Evolutionary conservation across 2,797 vertebrate genomes (phyloP), one percentile per base, ranked within the genome.

Genomic region (Phoebastria nigripes): DNA sequence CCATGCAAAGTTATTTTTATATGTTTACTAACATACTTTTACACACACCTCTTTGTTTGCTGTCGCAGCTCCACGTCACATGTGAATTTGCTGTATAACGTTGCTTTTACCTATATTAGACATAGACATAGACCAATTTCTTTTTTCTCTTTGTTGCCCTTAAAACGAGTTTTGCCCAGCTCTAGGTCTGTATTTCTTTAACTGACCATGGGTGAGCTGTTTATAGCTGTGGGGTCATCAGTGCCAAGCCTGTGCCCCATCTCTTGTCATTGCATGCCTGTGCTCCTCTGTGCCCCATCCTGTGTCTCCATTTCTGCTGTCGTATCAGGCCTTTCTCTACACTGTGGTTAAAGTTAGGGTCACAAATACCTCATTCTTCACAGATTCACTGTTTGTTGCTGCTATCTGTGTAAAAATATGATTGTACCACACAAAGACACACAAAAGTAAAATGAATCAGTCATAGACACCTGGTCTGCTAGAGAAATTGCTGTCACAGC

Each of bases 381-480:
- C 25, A 55, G 25, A 67, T 35, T 42, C 29, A 31, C 3, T 39
- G 4, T 14, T 55, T 76, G 8, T 42, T 71, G 13, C 6, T 55
- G 35, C 7, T 44, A 7, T 44, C 25, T 59, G 22, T n/a, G 11
- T 58, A 67, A 69, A 77, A 92, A 54, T 37, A 49, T 2, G 6
- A 7, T 41, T 33, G 7, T 24, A 59, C 8, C 11, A 46, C 6
- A 6, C 25, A 54, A 71, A 39, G 52, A 44, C 26, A 29, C 11
- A 47, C 15, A 77, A 37, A 89, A 58, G 5, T 39, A 22, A 66
- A 81, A 44, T 11, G 54, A 28, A 51, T 59, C 12, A 63, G 12
- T 19, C 11, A 31, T 1, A 29, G 24, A 49, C 11, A 41, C 3
- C 14, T 58, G 19, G 4, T 56, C 18, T 0, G 1, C 15, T 61